Conservation (phyloP, 2,888 invertebrate genomes). For the Eubasilissa splendida region DNA sequence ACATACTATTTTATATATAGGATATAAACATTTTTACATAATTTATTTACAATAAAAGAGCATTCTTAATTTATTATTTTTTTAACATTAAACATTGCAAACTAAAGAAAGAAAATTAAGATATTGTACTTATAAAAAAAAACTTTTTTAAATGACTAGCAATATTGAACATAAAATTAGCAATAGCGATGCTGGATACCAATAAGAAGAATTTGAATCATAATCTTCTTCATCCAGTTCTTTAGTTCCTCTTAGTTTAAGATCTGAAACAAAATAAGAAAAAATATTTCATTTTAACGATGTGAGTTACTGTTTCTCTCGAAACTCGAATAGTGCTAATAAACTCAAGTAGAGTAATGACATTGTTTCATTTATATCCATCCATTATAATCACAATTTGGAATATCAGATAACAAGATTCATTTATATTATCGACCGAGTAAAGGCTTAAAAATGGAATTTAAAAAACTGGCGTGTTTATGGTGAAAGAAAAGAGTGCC, state of each 20-base stretch:
- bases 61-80: not conserved
- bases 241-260: constrained; percentile 45
- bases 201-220: constrained; percentile 9
- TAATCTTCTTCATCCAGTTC: constrained; percentile 44
- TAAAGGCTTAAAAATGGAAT: too few relatives aligned
- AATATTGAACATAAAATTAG: constrained; percentile 2
- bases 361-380: too few relatives aligned
- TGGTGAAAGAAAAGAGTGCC: too few relatives aligned
- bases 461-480: too few relatives aligned
- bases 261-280: constrained; percentile 47
- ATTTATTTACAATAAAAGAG: not conserved
- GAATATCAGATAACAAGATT: too few relatives aligned
- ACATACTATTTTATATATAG: too few relatives aligned
- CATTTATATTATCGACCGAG: too few relatives aligned
- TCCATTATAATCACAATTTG: too few relatives aligned
- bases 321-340: too few relatives aligned
- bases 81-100: not conserved
- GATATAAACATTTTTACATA: too few relatives aligned
- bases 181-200: constrained; percentile 1
- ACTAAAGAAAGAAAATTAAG: not conserved
- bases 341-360: too few relatives aligned
- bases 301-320: too few relatives aligned
- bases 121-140: not conserved
- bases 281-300: not conserved
- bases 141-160: not conserved